Conservation (phyloP, 2,113 vertebrate species). For the Thamnaconus septentrionalis region DNA sequence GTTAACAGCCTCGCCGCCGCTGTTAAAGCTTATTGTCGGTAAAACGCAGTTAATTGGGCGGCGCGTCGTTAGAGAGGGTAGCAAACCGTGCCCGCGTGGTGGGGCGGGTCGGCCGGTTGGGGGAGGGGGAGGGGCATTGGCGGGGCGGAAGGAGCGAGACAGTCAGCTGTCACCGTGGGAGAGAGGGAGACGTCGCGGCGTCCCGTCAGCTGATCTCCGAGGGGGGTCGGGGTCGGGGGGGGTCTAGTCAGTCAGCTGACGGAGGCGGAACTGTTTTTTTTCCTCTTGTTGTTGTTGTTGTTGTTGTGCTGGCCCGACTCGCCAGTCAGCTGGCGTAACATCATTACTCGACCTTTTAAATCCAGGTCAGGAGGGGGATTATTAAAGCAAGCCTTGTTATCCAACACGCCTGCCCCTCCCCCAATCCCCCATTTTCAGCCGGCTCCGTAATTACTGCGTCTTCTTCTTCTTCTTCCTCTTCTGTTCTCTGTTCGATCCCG, state of each 20-base stretch:
- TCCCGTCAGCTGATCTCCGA: conserved; percentile 54
- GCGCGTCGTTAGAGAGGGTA: not conserved
- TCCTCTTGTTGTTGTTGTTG: conserved; percentile 1
- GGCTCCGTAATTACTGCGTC: conserved; percentile 7
- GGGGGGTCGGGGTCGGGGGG: not conserved
- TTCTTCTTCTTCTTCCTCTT: conserved; percentile 1
- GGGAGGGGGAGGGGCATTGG: not conserved
- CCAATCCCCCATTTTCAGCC: not conserved
- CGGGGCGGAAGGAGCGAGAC: conserved; percentile 17
- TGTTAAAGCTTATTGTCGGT: not conserved
- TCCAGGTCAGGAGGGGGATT: conserved; percentile 71
- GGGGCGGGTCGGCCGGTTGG: conserved; percentile 2
- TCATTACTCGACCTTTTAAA: conserved; percentile 69
- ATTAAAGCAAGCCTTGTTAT: conserved; percentile 35
- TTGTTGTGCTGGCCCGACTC: not conserved
- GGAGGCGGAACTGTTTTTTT: conserved; percentile 11
- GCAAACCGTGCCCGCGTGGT: conserved; percentile 23
- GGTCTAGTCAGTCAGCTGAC: conserved; percentile 48
- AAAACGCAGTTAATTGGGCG: not conserved
- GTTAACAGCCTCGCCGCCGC: not conserved
- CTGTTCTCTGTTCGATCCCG: too few relatives aligned
- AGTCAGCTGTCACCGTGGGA: conserved; percentile 54
- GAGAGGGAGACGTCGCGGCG: conserved; percentile 14
- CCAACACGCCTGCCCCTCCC: not conserved
- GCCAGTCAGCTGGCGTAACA: conserved; percentile 42